Evolutionary conservation across 2,113 vertebrate genomes (phyloP), one percentile per base, ranked within the genome.

Genomic region (Siniperca chuatsi): DNA sequence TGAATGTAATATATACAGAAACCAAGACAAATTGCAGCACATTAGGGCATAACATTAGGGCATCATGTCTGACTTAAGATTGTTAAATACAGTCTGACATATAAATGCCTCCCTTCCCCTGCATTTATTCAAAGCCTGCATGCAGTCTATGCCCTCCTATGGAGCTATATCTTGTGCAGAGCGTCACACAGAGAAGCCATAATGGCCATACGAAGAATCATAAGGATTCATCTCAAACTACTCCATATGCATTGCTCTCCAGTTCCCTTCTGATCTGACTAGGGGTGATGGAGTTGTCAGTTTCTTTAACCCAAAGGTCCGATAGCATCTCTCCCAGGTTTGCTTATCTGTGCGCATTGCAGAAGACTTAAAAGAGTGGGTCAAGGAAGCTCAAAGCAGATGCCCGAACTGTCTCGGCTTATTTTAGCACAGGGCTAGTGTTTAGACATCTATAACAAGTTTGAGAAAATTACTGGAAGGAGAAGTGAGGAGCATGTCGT

Each of bases 271-370:
- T 66, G 70, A 85, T 61, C 64, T 74, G 71, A 87, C 23, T 37
- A 16, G 16, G 40, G 83, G 54, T 74, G 79, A 88, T 89, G 81
- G 81, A 89, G 72, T 78, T 77, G 78, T 91, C 88, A 77, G 77
- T 86, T 84, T 83, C 87, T 84, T 62, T 72, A 80, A 88, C 23
- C 83, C 72, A 84, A 29, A 64, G 6, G 64, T 81, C 70, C 4
- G 82, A 89, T 85, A 83, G 40, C 66, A 80, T 92, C 57, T 86
- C 64, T 83, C 55, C 9, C 54, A 82, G 80, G 80, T 80, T 75
- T 72, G 40, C 82, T 90, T 87, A 87, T 91, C 87, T 81, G 54
- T 8, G 54, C 57, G 84, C 25, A 13, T 76, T 67, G 78, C 83
- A 78, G 83, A 78, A 82, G 62, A 83, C 72, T 81, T 69, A 67